Evolutionary conservation across 53 echinoderm and acorn worm species (phyloP), one percentile per base, ranked within the genome.

Genomic region (Holothuria leucospilota): DNA sequence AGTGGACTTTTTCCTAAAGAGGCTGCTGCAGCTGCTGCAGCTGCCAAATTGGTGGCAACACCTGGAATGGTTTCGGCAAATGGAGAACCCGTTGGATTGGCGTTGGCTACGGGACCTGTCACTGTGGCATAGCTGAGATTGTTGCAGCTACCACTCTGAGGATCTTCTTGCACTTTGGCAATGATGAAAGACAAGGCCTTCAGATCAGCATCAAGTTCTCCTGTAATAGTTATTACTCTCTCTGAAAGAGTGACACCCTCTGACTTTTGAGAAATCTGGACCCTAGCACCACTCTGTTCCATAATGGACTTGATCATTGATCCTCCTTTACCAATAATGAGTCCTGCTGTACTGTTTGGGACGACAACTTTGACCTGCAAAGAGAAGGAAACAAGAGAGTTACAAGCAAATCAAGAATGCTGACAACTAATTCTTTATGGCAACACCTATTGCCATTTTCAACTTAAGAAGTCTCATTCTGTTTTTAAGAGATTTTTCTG

Each of bases 301-400:
- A 97, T 97, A 34, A 97, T 94, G 53, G 93, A 86, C 87, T 97
- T 97, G 88, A 97, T 97, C 95, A 94, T 97, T 29, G 95, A 86
- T 29, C 98, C 95, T 41, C 65, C 95, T 81, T 97, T 97, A 6
- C 97, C 97, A 58, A 97, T 97, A 88, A 97, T 97, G 30, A 97
- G 91, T 66, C 97, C 97, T 40, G 97, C 97, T 84, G 97, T 97
- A 83, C 97, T 97, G 89, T 97, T 97, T 68, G 97, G 97, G n/a
- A 97, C 93, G 0, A 97, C 95, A 49, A 97, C 87, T 85, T 97
- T 97, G 14, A 95, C 97, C 97, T 97, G 93, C 63, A 81, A 53
- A 91, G 16, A 38, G 39, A 46, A 41, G 39, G 26, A 65, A 29
- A 29, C 24, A 39, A 49, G 34, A 6, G 46, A 11, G 46, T 46